Evolutionary conservation across 1,140 invertebrate genomes (phyloP).

Genomic region (Drosophila gunungcola): DNA sequence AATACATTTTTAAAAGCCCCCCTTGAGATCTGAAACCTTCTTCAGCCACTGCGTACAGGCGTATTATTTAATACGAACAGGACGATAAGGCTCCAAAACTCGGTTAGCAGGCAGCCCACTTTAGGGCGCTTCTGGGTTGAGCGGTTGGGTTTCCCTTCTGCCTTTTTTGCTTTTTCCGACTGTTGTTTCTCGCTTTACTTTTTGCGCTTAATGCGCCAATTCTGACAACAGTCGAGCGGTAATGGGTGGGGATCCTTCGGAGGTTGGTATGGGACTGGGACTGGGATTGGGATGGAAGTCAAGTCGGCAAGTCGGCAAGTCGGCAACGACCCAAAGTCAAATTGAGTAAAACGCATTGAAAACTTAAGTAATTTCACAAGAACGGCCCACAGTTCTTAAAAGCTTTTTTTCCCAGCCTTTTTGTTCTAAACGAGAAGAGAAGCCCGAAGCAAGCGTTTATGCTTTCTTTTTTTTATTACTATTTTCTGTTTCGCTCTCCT

Average conservation of each 20-base stretch:
- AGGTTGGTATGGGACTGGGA: background rate
- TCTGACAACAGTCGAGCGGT: conserved; percentile 50
- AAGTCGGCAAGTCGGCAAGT: conserved; percentile 17
- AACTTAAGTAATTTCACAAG: conserved; percentile 77
- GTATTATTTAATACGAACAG: conserved; percentile 71
- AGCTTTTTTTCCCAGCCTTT: conserved; percentile 44
- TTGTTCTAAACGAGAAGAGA: conserved; percentile 32
- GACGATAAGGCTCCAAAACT: conserved; percentile 52
- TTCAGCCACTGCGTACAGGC: conserved; percentile 8
- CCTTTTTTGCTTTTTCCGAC: conserved; percentile 3
- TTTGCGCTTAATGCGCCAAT: conserved; percentile 77
- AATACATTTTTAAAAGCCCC: background rate
- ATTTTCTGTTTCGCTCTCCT: conserved; percentile 28
- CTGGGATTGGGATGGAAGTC: too few species aligned
- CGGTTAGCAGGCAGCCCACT: conserved; percentile 46
- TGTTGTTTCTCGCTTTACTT: conserved; percentile 50
- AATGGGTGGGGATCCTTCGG: background rate
- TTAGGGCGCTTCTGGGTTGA: conserved; percentile 62
- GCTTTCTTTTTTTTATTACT: conserved; percentile 40
- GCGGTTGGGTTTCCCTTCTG: conserved; percentile 3
- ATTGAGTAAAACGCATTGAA: conserved; percentile 81
- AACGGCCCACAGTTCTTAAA: conserved; percentile 61
- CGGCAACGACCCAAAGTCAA: conserved; percentile 76
- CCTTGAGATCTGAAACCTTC: background rate
- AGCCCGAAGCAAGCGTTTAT: conserved; percentile 51